A percentile compares a stretch with the other conserved stretches of the same genome.
phyloP scores from a whole-genome alignment of 2,888 invertebrate genomes.

The Hypena proboscidalis region DNA sequence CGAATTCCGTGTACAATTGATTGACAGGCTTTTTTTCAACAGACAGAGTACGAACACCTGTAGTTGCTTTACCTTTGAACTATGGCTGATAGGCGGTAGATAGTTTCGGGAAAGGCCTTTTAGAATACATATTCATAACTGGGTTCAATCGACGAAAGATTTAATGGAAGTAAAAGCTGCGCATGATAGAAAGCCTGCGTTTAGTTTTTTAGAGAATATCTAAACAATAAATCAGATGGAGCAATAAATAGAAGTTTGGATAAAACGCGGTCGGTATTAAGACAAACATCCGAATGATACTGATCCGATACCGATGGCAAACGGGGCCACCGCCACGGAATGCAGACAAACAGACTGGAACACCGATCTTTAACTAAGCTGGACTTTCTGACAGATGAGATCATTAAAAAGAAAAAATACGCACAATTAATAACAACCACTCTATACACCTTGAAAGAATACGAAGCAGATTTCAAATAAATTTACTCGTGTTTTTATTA shows the following conservation, averaged over 20 bases:
- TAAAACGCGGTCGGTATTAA: constrained; percentile 40
- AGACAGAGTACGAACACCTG: no score
- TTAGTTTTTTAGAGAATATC: constrained; percentile 27
- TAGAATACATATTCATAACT: constrained; percentile 13
- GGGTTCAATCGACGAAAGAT: background rate
- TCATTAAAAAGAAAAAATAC: constrained; percentile 33
- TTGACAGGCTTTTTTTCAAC: no score
- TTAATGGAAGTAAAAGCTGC: background rate
- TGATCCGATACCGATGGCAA: constrained; percentile 52
- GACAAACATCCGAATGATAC: constrained; percentile 57
- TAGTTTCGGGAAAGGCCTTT: background rate
- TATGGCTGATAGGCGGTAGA: no score
- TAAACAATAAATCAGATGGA: constrained; percentile 16
- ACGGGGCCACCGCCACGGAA: constrained; percentile 61
- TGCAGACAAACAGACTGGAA: constrained; percentile 76
- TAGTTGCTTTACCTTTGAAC: no score
- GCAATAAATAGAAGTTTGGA: constrained; percentile 37
- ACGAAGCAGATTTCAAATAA: background rate
- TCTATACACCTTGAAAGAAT: constrained; percentile 16
- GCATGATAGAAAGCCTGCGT: constrained; percentile 10
- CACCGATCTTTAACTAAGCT: constrained; percentile 58
- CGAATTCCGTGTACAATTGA: no score
- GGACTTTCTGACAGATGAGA: constrained; percentile 50
- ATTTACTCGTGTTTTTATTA: background rate
- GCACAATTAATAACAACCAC: constrained; percentile 10